Conservation (phyloP, 2,888 invertebrate genomes). For the Xylophagus ater region DNA sequence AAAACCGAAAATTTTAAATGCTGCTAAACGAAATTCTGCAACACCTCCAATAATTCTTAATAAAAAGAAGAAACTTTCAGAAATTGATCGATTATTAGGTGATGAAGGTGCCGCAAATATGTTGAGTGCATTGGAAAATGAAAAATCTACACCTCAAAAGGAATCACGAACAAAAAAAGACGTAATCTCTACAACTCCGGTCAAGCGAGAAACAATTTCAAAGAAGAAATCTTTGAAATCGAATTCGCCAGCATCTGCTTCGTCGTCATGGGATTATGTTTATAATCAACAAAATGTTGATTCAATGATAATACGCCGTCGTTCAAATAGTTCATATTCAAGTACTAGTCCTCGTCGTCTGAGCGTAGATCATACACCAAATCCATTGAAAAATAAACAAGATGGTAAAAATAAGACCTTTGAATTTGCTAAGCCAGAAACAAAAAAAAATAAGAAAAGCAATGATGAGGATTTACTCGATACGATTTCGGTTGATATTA, state of each 20-base stretch:
- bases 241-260: constrained; percentile 20
- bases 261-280: constrained; percentile 46
- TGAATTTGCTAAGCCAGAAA: constrained; percentile 35
- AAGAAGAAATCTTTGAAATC: constrained; percentile 9
- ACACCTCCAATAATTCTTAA: constrained; percentile 19
- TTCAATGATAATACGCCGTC: constrained; percentile 68
- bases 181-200: constrained; percentile 20
- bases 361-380: constrained; percentile 39
- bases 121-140: constrained; percentile 61
- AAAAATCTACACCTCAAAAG: constrained; percentile 16
- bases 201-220: constrained; percentile 9
- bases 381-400: constrained; percentile 24
- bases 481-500: constrained; percentile 23
- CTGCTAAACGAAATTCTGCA: constrained; percentile 7
- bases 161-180: constrained; percentile 17
- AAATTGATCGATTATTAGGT: constrained; percentile 65
- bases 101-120: constrained; percentile 82
- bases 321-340: constrained; percentile 74
- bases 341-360: constrained; percentile 55
- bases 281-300: constrained; percentile 55
- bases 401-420: constrained; percentile 25
- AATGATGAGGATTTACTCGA: constrained; percentile 26
- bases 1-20: constrained; percentile 23
- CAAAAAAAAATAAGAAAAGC: constrained; percentile 24
- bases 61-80: constrained; percentile 50